Conservation (phyloP, 2,797 vertebrate genomes). For the Sebastes alutus region DNA sequence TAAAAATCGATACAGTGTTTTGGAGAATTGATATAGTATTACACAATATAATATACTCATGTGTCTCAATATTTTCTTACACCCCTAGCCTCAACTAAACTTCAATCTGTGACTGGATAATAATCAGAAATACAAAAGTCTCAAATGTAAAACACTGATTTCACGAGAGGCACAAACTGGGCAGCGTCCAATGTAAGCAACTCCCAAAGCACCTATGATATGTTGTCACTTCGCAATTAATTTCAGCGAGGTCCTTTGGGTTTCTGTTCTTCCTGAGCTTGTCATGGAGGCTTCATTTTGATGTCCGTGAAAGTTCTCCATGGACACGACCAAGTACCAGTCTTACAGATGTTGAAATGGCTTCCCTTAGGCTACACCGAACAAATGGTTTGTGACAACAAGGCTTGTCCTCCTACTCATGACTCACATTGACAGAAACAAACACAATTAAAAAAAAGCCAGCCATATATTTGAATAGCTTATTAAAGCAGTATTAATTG, state of each 20-base stretch:
- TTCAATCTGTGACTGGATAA: neutral
- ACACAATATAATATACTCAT: too few relatives aligned
- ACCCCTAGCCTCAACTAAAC: neutral
- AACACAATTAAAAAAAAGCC: neutral
- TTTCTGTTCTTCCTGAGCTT: neutral
- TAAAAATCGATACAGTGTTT: too few relatives aligned
- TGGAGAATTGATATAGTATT: too few relatives aligned
- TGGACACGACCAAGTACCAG: neutral
- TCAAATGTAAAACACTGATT: neutral
- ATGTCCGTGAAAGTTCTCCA: conserved; percentile 11
- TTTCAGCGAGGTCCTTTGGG: neutral
- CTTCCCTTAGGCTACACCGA: neutral
- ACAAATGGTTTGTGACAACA: neutral
- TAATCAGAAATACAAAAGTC: neutral
- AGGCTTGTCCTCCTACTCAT: neutral
- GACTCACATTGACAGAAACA: neutral
- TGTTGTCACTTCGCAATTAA: conserved; percentile 1
- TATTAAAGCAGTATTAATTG: neutral
- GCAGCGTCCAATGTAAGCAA: neutral
- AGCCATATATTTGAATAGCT: neutral
- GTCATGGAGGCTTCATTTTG: conserved; percentile 3
- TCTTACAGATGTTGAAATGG: conserved; percentile 28
- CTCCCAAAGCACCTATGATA: conserved; percentile 1
- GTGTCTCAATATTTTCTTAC: rapidly evolving
- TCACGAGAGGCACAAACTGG: conserved; percentile 1